Evolutionary conservation across 2,113 vertebrate species (phyloP).

Genomic region (Actenoides lindsayi): DNA sequence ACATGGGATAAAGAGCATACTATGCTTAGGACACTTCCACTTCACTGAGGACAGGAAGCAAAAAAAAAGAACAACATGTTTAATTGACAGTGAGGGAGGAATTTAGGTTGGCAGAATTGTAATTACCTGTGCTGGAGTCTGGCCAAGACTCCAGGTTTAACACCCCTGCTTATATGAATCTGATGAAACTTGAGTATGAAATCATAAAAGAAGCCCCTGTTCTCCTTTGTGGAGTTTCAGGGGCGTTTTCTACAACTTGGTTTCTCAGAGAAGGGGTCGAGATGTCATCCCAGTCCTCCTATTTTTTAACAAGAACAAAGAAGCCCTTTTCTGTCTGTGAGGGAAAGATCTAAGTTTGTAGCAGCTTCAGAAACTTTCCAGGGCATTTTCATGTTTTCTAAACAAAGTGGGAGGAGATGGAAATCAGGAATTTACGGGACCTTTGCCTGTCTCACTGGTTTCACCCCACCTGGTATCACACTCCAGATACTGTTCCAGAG

Average conservation of each 20-base stretch:
- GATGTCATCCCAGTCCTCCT: neutral
- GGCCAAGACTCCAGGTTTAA: neutral
- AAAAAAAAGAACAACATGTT: neutral
- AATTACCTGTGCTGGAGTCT: neutral
- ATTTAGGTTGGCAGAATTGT: neutral
- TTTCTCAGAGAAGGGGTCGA: neutral
- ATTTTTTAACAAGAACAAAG: neutral
- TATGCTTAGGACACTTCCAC: neutral
- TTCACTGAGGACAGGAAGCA: neutral
- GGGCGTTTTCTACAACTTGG: neutral
- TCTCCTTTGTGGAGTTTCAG: neutral
- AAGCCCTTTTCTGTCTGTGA: neutral
- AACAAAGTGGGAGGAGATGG: neutral
- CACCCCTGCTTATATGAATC: neutral
- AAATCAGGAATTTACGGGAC: neutral
- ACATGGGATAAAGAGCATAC: neutral
- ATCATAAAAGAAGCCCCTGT: neutral
- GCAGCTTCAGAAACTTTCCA: neutral
- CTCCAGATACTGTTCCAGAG: neutral
- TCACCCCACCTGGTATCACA: too few relatives aligned
- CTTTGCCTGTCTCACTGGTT: neutral
- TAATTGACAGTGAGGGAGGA: neutral
- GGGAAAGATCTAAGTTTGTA: neutral
- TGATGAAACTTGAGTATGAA: neutral
- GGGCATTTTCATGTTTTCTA: conserved; percentile 2